Conservation (phyloP, 2,888 invertebrate species). For the Morpho helenor region DNA sequence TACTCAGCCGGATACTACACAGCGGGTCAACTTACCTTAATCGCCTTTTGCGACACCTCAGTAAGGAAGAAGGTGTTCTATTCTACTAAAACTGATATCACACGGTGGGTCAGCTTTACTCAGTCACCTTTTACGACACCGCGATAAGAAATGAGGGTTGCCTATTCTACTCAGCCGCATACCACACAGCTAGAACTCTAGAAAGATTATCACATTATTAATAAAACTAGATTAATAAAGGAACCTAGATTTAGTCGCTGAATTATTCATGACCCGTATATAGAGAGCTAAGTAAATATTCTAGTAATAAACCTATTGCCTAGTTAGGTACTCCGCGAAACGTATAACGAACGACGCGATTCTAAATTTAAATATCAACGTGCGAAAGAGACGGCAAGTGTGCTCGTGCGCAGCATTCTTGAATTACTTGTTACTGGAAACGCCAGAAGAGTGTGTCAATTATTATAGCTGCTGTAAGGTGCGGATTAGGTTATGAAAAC, state of each 20-base stretch:
- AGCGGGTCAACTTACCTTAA: no score
- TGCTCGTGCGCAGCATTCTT: slow-evolving; percentile 42
- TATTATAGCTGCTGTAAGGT: no score
- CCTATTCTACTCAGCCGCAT: no score
- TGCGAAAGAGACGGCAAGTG: slow-evolving; percentile 54
- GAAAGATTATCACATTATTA: not conserved
- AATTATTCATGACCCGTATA: slow-evolving; percentile 45
- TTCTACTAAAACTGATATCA: no score
- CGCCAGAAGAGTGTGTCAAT: not conserved
- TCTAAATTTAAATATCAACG: slow-evolving; percentile 71
- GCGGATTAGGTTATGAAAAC: no score
- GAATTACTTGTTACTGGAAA: slow-evolving; percentile 20
- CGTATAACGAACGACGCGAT: slow-evolving; percentile 47
- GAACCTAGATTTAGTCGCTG: slow-evolving; percentile 36
- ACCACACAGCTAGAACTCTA: no score
- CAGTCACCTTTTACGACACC: no score
- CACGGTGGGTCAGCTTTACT: no score
- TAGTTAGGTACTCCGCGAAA: slow-evolving; percentile 47
- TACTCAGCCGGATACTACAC: no score
- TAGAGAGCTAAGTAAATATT: slow-evolving; percentile 24
- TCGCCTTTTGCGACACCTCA: no score
- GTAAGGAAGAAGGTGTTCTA: no score
- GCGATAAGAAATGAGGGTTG: no score
- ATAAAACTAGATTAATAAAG: slow-evolving; percentile 14
- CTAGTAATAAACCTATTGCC: slow-evolving; percentile 4